Conservation (phyloP, 2,888 invertebrate genomes). For the Caenorhabditis japonica region DNA sequence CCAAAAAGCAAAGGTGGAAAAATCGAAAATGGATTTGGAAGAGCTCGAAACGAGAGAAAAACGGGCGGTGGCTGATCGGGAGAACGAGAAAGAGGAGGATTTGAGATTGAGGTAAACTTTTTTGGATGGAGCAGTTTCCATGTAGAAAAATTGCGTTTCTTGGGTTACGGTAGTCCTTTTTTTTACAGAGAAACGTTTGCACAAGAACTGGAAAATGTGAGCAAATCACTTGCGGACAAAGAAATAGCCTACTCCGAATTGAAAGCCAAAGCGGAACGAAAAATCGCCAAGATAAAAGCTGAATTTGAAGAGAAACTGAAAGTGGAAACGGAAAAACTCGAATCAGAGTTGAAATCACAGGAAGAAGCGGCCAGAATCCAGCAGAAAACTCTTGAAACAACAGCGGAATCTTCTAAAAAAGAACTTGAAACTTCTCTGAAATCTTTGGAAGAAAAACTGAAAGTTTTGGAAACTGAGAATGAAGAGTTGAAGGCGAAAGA, state of each 20-base stretch:
- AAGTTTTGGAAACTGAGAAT: slow-evolving; percentile 7
- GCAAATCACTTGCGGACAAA: slow-evolving; percentile 20
- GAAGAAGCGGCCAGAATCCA: slow-evolving; percentile 6
- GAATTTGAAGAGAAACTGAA: slow-evolving; percentile 40
- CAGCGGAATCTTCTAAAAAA: slow-evolving; percentile 14
- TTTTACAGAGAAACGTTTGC: slow-evolving; percentile 51
- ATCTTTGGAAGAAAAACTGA: slow-evolving; percentile 22
- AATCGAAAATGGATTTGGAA: slow-evolving; percentile 36
- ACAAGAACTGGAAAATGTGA: slow-evolving; percentile 39
- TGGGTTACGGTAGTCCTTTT: not conserved
- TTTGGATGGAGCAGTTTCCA: too few relatives aligned
- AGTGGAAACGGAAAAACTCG: slow-evolving; percentile 19
- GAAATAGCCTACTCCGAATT: slow-evolving; percentile 37
- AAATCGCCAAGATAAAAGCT: slow-evolving; percentile 49
- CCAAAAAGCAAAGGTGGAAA: slow-evolving; percentile 39
- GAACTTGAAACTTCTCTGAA: slow-evolving; percentile 27
- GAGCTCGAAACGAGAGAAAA: slow-evolving; percentile 40
- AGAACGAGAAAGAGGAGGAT: slow-evolving; percentile 49
- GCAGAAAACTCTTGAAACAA: slow-evolving; percentile 8
- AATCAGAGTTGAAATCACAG: not conserved
- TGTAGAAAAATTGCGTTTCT: not conserved
- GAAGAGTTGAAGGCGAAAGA: slow-evolving; percentile 20
- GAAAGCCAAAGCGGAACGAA: slow-evolving; percentile 53
- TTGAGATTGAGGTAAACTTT: slow-evolving; percentile 30
- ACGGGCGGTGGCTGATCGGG: slow-evolving; percentile 34